Percentiles rank a stretch among this genome's conserved stretches.
phyloP scores from a whole-genome alignment of 2,113 vertebrate genomes.

The Syrrhaptes paradoxus region DNA sequence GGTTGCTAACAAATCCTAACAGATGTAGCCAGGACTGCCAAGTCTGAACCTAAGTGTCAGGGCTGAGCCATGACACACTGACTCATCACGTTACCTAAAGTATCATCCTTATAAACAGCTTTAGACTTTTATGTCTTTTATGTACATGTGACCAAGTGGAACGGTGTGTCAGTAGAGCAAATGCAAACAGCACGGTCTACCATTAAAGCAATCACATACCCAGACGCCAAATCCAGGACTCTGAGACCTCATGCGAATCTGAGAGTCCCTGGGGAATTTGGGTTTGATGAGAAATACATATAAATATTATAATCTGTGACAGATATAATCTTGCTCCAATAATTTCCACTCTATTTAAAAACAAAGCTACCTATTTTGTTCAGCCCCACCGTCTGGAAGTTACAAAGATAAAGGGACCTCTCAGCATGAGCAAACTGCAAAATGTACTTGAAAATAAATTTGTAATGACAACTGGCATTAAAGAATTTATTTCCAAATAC shows the following conservation, averaged over 20 bases:
- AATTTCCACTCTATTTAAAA: constrained; percentile 37
- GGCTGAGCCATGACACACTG: neutral
- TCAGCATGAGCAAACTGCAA: constrained; percentile 29
- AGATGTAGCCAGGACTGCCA: neutral
- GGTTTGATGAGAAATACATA: constrained; percentile 25
- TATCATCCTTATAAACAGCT: neutral
- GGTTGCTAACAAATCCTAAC: neutral
- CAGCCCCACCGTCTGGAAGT: neutral
- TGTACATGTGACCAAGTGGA: neutral
- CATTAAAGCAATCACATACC: neutral
- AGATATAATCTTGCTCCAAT: constrained; percentile 25
- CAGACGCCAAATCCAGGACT: neutral
- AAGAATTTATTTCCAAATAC: constrained; percentile 52
- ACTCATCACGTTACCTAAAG: neutral
- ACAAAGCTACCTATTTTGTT: constrained; percentile 23
- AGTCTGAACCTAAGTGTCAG: neutral
- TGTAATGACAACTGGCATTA: constrained; percentile 17
- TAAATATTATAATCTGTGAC: constrained; percentile 36
- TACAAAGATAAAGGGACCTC: constrained; percentile 34
- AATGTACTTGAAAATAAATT: constrained; percentile 40
- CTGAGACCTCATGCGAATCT: neutral
- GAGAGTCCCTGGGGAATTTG: neutral
- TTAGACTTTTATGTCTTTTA: neutral
- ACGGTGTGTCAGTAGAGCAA: neutral
- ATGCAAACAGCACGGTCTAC: neutral